These are phyloP conservation scores for Passer domesticus DNA, from an alignment of 2,113 vertebrate species.

Conservation along the genomic window DNA sequence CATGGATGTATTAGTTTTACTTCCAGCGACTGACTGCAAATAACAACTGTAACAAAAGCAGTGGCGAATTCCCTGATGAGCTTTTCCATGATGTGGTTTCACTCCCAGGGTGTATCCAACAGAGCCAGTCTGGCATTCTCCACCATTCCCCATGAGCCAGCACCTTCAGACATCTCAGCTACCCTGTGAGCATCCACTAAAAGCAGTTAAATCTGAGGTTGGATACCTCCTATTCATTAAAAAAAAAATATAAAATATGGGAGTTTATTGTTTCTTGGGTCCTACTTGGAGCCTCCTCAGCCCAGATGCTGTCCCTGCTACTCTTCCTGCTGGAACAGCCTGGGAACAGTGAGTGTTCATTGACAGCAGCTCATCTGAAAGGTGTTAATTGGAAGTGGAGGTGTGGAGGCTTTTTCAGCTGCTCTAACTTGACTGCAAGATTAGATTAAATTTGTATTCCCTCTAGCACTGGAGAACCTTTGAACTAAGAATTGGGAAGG, in stretches of 20 bases:
- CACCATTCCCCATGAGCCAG: neutral
- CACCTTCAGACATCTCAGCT: neutral
- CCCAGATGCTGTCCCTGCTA: neutral
- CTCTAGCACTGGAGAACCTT: neutral
- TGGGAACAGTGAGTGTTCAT: accelerated
- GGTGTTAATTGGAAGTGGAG: constrained; percentile 20
- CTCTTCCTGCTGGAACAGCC: neutral
- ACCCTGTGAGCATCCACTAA: neutral
- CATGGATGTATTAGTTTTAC: neutral
- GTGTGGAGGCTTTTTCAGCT: neutral
- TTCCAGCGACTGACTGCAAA: neutral
- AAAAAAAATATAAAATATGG: no score
- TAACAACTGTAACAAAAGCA: neutral
- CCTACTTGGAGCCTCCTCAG: neutral
- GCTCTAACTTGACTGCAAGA: neutral
- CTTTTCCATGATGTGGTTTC: neutral
- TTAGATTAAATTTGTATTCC: neutral
- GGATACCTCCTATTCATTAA: neutral
- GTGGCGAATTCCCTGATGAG: neutral
- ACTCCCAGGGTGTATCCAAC: neutral
- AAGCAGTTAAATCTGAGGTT: neutral
- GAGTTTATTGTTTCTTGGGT: neutral
- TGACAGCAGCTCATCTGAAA: neutral
- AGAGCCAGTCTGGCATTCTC: neutral
- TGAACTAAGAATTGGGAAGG: neutral